Percentiles rank a stretch among this genome's conserved stretches.
These are phyloP conservation scores for Lithosia quadra DNA, from an alignment of 2,888 invertebrate genomes.

Conservation along the genomic window DNA sequence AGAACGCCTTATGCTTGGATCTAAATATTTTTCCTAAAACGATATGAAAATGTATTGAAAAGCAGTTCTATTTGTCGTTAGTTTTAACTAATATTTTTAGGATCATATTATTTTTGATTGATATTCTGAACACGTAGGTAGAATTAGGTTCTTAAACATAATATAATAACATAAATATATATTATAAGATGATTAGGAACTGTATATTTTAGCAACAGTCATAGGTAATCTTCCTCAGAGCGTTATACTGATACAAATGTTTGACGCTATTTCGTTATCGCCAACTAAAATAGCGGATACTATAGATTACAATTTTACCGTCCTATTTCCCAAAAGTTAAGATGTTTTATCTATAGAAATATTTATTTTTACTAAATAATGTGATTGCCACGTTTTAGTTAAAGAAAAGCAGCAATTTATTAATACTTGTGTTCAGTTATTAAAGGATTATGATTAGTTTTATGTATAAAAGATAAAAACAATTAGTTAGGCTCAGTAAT, in stretches of 20 bases:
- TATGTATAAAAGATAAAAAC: neutral
- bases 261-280: conserved; percentile 41
- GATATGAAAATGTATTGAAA: neutral
- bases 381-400: neutral
- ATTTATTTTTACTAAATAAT: neutral
- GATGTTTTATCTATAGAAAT: neutral
- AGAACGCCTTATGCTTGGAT: too few species aligned
- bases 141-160: neutral
- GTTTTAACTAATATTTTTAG: neutral
- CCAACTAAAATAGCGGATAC: conserved; percentile 42
- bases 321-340: conserved; percentile 2
- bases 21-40: neutral
- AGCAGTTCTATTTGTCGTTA: too few species aligned
- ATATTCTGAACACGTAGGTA: conserved; percentile 4
- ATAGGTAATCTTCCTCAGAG: conserved; percentile 34
- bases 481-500: too few species aligned
- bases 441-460: neutral
- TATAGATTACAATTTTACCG: conserved; percentile 37
- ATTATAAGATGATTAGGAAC: conserved; percentile 21
- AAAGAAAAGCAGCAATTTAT: neutral
- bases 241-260: conserved; percentile 27
- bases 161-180: too few species aligned
- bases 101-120: neutral
- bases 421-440: too few species aligned
- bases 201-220: conserved; percentile 20